phyloP scores from a whole-genome alignment of 2,113 vertebrate genomes.

The Tinamus guttatus region DNA sequence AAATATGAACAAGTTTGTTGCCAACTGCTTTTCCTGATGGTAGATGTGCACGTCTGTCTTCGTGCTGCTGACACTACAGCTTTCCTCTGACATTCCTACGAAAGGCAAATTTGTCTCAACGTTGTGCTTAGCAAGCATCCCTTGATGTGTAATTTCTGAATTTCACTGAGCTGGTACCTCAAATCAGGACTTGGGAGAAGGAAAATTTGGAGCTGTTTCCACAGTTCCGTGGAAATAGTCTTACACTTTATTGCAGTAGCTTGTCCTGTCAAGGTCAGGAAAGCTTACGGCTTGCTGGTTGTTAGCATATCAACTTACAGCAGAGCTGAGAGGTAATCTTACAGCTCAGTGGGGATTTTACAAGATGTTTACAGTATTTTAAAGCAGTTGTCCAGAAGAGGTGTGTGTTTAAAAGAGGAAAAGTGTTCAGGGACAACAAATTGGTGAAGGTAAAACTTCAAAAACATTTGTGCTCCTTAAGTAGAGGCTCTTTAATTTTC shows the following conservation, averaged over 20 bases:
- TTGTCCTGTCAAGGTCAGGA: conserved; percentile 61
- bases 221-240: background rate
- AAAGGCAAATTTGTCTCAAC: background rate
- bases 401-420: background rate
- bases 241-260: conserved; percentile 10
- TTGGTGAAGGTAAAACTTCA: background rate
- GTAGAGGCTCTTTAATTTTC: background rate
- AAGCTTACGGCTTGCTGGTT: conserved; percentile 48
- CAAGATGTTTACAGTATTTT: conserved; percentile 57
- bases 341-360: conserved; percentile 59
- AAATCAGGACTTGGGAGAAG: background rate
- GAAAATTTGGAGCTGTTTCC: background rate
- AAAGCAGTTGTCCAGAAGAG: conserved; percentile 36
- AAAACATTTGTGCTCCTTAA: background rate
- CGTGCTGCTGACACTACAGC: background rate
- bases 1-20: background rate
- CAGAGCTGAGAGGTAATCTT: conserved; percentile 69
- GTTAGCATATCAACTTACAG: conserved; percentile 67
- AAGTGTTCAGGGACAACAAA: background rate
- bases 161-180: background rate
- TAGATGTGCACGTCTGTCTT: background rate
- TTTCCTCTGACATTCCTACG: background rate
- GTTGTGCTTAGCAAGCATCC: background rate
- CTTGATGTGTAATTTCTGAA: background rate
- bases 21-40: background rate